Percentiles rank a stretch among this genome's conserved stretches.
Conservation (phyloP, 2,797 vertebrate genomes). For the Molothrus ater region DNA sequence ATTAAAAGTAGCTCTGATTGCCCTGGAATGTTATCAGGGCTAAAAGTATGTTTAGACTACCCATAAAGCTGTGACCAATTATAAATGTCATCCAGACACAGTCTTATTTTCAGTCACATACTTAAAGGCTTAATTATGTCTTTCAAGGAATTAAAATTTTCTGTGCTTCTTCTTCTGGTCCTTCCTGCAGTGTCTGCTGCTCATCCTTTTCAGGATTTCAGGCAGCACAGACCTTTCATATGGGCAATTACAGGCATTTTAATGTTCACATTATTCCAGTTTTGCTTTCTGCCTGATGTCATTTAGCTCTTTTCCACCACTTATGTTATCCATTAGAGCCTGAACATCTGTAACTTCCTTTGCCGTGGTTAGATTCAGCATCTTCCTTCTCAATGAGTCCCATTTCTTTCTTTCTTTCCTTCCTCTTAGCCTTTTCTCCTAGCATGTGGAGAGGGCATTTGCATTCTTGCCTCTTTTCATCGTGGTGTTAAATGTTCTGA, state of each 20-base stretch:
- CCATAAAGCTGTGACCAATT: not conserved
- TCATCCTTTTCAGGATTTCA: not conserved
- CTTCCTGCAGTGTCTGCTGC: not conserved
- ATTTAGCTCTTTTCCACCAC: constrained; percentile 7
- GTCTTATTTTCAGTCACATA: not conserved
- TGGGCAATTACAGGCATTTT: not conserved
- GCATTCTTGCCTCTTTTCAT: not conserved
- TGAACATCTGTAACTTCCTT: not conserved
- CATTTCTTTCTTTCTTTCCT: not conserved
- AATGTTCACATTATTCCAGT: not conserved
- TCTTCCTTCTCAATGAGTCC: not conserved
- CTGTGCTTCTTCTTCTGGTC: not conserved
- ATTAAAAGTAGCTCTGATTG: not conserved
- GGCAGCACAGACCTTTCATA: not conserved
- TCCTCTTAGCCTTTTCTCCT: not conserved
- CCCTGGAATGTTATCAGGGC: not conserved
- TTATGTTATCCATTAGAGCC: not conserved
- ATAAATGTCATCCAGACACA: not conserved
- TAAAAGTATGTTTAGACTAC: not conserved
- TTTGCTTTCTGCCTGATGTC: not conserved
- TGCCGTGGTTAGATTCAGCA: rapidly evolving
- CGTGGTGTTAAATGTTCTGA: not conserved
- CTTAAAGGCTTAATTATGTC: not conserved
- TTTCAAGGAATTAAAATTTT: not conserved
- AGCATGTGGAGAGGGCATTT: not conserved